These are phyloP conservation scores for Pseudolycoriella hygida DNA, from an alignment of 2,888 invertebrate species.

Conservation along the genomic window DNA sequence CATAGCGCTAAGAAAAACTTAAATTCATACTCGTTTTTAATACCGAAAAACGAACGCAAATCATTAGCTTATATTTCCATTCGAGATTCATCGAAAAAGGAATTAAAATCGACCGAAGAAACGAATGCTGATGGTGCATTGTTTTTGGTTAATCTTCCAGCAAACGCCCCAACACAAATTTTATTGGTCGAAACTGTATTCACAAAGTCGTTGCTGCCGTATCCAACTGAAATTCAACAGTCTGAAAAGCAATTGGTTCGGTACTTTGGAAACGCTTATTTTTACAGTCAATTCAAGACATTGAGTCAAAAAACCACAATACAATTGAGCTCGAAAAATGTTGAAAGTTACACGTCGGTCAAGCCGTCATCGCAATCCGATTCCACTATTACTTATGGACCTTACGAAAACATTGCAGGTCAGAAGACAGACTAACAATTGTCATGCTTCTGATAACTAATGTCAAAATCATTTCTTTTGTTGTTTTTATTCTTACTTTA, in stretches of 20 bases:
- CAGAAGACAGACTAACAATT: background rate
- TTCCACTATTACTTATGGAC: constrained; percentile 72
- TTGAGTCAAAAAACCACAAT: constrained; percentile 67
- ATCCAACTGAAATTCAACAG: constrained; percentile 78
- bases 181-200: constrained; percentile 48
- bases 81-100: constrained; percentile 41
- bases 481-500: too few species aligned
- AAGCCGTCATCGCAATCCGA: constrained; percentile 68
- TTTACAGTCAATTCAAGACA: constrained; percentile 69
- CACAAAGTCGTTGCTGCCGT: constrained; percentile 60
- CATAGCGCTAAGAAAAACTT: constrained; percentile 60
- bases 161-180: constrained; percentile 16
- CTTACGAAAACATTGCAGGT: constrained; percentile 55
- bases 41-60: constrained; percentile 36
- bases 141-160: constrained; percentile 27
- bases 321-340: constrained; percentile 52
- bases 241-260: constrained; percentile 86
- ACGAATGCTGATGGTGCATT: constrained; percentile 37
- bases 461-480: background rate
- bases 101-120: constrained; percentile 34
- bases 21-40: constrained; percentile 48
- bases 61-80: constrained; percentile 60
- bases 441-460: background rate
- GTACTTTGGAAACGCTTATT: constrained; percentile 67
- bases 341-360: constrained; percentile 67